Evolutionary conservation across 2,113 vertebrate species (phyloP).

Genomic region (Tetrao urogallus): DNA sequence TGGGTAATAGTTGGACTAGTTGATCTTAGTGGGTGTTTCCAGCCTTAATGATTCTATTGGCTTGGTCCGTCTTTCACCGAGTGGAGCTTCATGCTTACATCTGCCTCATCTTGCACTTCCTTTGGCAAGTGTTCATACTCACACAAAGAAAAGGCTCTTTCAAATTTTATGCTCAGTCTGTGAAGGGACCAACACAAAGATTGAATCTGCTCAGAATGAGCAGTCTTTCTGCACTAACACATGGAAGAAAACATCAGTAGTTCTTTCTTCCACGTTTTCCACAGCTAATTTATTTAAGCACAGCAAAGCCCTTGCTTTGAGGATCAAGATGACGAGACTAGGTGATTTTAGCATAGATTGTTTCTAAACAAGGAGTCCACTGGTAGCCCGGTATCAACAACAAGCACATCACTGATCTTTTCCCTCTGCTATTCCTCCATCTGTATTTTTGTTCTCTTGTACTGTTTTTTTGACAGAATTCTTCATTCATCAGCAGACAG

Average conservation of each 20-base stretch:
- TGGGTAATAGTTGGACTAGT: too few species aligned
- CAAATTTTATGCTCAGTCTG: background rate
- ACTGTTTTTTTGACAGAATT: background rate
- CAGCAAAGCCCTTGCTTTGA: background rate
- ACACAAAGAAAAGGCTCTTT: background rate
- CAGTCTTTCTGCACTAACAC: background rate
- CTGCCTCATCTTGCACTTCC: background rate
- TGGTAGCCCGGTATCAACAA: background rate
- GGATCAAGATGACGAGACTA: background rate
- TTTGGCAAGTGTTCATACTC: background rate
- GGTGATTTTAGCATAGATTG: background rate
- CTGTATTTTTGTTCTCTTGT: background rate
- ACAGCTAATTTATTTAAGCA: background rate
- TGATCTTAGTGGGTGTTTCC: too few species aligned
- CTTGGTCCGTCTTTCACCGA: background rate
- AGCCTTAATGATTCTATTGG: too few species aligned
- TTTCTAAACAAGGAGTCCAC: background rate
- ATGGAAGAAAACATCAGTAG: accelerated
- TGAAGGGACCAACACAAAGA: background rate
- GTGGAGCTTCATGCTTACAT: background rate
- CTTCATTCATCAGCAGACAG: background rate
- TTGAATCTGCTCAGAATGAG: accelerated
- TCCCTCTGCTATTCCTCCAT: background rate
- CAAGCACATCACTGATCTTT: background rate
- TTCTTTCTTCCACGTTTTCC: background rate